A percentile compares a stretch with the other conserved stretches of the same genome.
Evolutionary conservation across 2,797 vertebrate species (phyloP).

Genomic region (Picus viridis): DNA sequence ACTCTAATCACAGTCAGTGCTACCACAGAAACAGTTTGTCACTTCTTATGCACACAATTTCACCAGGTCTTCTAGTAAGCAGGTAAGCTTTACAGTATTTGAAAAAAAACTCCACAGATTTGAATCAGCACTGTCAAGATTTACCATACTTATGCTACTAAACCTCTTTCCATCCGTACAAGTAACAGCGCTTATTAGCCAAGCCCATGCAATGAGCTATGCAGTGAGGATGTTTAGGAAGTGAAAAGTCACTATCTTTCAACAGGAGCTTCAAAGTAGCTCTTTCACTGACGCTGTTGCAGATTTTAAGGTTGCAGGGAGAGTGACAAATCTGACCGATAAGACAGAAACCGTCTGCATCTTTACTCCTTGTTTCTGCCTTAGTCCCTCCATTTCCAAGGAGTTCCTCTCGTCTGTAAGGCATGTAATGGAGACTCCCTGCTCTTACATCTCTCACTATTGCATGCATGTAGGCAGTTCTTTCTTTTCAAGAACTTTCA

Average conservation of each 20-base stretch:
- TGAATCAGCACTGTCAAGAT: background rate
- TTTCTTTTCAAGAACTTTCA: background rate
- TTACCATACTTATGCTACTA: background rate
- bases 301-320: background rate
- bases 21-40: background rate
- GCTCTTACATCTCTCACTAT: background rate
- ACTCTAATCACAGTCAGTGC: background rate
- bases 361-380: background rate
- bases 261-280: background rate
- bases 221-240: background rate
- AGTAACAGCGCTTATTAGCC: background rate
- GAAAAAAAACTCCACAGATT: background rate
- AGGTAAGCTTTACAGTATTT: background rate
- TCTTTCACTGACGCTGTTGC: background rate
- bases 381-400: background rate
- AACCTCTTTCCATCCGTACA: background rate
- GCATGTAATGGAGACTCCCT: background rate
- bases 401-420: background rate
- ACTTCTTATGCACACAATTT: background rate
- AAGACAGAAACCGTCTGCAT: background rate
- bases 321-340: background rate
- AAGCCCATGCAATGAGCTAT: background rate
- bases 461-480: accelerated
- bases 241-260: background rate
- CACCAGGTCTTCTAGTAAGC: background rate